Evolutionary conservation across 1,140 invertebrate species (phyloP).

Genomic region (Drosophila teissieri): DNA sequence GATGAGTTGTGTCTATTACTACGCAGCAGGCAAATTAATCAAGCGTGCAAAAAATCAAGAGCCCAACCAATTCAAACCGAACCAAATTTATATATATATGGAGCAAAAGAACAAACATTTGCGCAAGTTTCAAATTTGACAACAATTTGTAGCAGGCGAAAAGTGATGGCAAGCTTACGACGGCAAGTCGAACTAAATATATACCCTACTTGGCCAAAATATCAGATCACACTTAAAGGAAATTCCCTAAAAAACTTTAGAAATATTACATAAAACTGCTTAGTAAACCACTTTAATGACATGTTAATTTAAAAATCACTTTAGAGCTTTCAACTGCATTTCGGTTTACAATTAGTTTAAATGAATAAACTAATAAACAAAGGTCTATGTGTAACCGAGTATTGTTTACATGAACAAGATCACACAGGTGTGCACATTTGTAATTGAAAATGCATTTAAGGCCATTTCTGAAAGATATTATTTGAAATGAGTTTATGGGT

Average conservation of each 20-base stretch:
- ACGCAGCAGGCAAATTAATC: slow-evolving; percentile 78
- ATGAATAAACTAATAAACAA: too few relatives aligned
- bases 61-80: slow-evolving; percentile 16
- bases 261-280: too few relatives aligned
- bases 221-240: neutral
- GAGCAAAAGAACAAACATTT: slow-evolving; percentile 45
- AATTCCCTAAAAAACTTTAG: too few relatives aligned
- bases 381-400: too few relatives aligned
- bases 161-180: neutral
- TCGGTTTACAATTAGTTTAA: neutral
- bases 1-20: slow-evolving; percentile 54
- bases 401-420: neutral
- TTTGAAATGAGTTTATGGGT: neutral
- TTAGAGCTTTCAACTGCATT: too few relatives aligned
- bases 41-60: slow-evolving; percentile 70
- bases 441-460: neutral
- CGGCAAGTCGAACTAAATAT: slow-evolving; percentile 2
- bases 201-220: slow-evolving; percentile 3
- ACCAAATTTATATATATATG: slow-evolving; percentile 15
- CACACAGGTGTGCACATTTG: neutral
- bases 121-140: slow-evolving; percentile 65
- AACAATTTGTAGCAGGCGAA: slow-evolving; percentile 51
- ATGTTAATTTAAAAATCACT: too few relatives aligned
- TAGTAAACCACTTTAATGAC: too few relatives aligned
- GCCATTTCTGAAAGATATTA: neutral